phyloP scores from a whole-genome alignment of 1,140 invertebrate species.

The Drosophila ficusphila region DNA sequence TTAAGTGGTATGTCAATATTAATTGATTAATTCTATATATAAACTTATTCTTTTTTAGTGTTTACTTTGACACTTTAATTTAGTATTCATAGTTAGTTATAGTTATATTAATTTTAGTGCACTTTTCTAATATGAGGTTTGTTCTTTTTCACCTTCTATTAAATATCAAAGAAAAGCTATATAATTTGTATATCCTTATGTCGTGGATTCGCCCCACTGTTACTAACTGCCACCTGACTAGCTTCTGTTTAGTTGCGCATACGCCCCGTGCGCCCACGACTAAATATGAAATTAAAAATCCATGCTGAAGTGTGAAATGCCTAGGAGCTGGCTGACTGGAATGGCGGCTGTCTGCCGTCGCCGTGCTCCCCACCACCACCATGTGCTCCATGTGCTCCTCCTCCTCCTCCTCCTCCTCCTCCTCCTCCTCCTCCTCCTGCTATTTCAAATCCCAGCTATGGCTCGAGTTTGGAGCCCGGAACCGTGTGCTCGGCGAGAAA shows the following conservation, averaged over 20 bases:
- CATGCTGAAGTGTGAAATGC: constrained; percentile 79
- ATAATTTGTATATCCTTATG: neutral
- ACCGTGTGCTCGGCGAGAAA: constrained; percentile 25
- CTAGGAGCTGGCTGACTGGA: constrained; percentile 48
- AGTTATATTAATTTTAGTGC: too few relatives aligned
- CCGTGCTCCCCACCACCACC: neutral
- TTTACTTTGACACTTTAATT: too few relatives aligned
- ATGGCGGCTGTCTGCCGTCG: constrained; percentile 49
- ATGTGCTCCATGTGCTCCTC: too few relatives aligned
- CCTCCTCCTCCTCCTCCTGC: constrained; percentile 6
- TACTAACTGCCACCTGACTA: constrained; percentile 21
- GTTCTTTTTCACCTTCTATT: too few relatives aligned
- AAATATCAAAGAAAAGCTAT: too few relatives aligned
- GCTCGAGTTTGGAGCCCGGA: constrained; percentile 8
- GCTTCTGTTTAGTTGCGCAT: constrained; percentile 44
- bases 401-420: too few relatives aligned
- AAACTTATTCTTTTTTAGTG: too few relatives aligned
- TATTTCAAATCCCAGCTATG: constrained; percentile 26
- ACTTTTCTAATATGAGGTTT: too few relatives aligned
- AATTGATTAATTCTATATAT: too few relatives aligned
- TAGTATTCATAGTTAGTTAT: too few relatives aligned
- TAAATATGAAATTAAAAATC: constrained; percentile 83
- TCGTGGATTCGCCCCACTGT: constrained; percentile 30
- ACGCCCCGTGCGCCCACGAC: constrained; percentile 50
- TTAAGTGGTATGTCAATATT: too few relatives aligned